A percentile compares a stretch with the other conserved stretches of the same genome.
These are phyloP conservation scores for Zaprionus kolodkinae DNA, from an alignment of 1,140 invertebrate genomes.

Conservation along the genomic window DNA sequence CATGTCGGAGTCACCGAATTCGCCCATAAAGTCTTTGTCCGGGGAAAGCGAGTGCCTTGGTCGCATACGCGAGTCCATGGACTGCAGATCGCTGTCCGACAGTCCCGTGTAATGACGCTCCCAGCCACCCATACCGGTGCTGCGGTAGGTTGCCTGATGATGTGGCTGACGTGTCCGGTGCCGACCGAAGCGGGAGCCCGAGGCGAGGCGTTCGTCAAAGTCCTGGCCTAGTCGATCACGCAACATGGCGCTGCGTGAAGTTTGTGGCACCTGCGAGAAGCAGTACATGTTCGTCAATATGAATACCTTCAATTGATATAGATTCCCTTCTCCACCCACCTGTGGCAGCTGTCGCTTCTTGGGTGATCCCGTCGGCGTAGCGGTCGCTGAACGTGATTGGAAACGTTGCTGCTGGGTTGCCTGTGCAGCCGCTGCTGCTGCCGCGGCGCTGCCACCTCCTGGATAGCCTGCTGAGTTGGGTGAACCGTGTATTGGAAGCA, in stretches of 20 bases:
- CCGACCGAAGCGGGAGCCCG: constrained; percentile 87
- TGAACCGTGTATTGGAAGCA: constrained; percentile 80
- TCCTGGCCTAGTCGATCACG: constrained; percentile 91
- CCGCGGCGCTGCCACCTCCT: constrained; percentile 30
- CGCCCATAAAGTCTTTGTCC: constrained; percentile 89
- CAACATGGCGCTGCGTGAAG: constrained; percentile 85
- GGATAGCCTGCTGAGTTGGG: constrained; percentile 53
- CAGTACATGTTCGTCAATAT: neutral
- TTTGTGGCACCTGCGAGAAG: constrained; percentile 73
- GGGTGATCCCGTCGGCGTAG: constrained; percentile 96
- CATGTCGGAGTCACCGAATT: constrained; percentile 93
- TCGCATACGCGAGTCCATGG: constrained; percentile 85
- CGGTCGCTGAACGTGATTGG: constrained; percentile 93
- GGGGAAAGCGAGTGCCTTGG: constrained; percentile 87
- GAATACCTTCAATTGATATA: neutral
- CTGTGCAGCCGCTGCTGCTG: constrained; percentile 49
- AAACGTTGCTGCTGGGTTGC: constrained; percentile 86
- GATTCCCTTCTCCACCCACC: constrained; percentile 85
- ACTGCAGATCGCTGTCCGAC: constrained; percentile 91
- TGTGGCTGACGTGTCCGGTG: constrained; percentile 87
- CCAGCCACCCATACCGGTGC: constrained; percentile 89
- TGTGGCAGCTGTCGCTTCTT: constrained; percentile 98
- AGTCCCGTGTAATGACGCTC: constrained; percentile 91
- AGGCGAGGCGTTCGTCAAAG: constrained; percentile 91
- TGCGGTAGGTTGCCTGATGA: constrained; percentile 88